Conservation (phyloP, 2,888 invertebrate genomes). For the Hecatera dysodea region DNA sequence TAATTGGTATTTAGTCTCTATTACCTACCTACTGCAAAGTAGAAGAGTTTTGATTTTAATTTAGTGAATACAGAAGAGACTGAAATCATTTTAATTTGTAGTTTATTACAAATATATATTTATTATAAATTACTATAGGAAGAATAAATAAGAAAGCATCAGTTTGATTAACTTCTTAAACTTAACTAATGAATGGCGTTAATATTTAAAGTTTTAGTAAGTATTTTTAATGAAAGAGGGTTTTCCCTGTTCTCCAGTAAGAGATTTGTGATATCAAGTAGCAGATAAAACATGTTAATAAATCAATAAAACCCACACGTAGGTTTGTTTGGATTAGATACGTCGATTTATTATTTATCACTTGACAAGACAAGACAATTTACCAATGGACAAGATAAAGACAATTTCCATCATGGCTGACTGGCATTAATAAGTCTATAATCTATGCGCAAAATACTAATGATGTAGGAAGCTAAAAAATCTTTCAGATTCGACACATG, state of each 20-base stretch:
- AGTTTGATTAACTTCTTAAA: too few relatives aligned
- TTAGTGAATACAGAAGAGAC: not conserved
- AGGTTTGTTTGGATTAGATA: not conserved
- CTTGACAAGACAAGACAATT: slow-evolving; percentile 2
- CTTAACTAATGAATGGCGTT: not conserved
- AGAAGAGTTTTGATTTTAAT: not conserved
- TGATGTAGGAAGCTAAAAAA: slow-evolving; percentile 63
- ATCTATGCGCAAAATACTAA: slow-evolving; percentile 49
- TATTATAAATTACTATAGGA: too few relatives aligned
- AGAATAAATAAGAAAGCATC: too few relatives aligned
- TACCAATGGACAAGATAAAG: not conserved
- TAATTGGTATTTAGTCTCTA: not conserved
- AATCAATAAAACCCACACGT: slow-evolving; percentile 9
- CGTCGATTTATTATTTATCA: not conserved
- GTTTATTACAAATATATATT: too few relatives aligned
- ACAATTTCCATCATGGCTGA: slow-evolving; percentile 21
- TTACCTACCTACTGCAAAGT: too few relatives aligned
- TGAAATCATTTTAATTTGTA: not conserved
- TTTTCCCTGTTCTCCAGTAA: not conserved
- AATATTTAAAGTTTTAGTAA: not conserved
- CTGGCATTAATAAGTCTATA: slow-evolving; percentile 22
- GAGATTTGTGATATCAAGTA: not conserved
- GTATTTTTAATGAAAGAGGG: not conserved
- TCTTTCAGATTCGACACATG: slow-evolving; percentile 48
- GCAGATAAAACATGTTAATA: not conserved